phyloP scores from a whole-genome alignment of 2,113 vertebrate species.

The Charadrius vociferus region DNA sequence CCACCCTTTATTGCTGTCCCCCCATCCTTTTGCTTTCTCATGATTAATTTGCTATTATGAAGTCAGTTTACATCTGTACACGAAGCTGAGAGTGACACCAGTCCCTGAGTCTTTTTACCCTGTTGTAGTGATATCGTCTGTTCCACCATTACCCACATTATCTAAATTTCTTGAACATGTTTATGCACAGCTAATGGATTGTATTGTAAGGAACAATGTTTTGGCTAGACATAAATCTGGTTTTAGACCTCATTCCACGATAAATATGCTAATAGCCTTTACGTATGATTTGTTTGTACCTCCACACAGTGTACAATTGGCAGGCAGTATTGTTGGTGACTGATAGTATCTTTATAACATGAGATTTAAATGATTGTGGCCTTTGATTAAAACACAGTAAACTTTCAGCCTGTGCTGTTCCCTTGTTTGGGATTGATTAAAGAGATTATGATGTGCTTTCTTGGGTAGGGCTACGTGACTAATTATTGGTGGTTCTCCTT shows the following conservation, averaged over 20 bases:
- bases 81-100: conserved; percentile 32
- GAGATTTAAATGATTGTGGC: neutral
- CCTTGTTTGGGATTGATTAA: neutral
- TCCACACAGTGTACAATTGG: neutral
- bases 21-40: neutral
- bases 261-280: conserved; percentile 56
- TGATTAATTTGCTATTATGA: conserved; percentile 50
- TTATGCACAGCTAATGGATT: conserved; percentile 70
- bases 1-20: neutral
- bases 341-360: neutral
- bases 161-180: conserved; percentile 65
- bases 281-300: conserved; percentile 18
- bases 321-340: neutral
- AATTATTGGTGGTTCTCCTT: neutral
- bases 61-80: conserved; percentile 52
- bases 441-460: neutral
- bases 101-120: conserved; percentile 60
- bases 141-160: conserved; percentile 39
- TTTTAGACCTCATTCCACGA: conserved; percentile 7
- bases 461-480: neutral
- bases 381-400: neutral
- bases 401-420: neutral
- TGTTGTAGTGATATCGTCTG: neutral
- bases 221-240: conserved; percentile 53
- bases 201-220: conserved; percentile 43